Evolutionary conservation across 2,888 invertebrate genomes (phyloP).

Genomic region (Spialia ferax): DNA sequence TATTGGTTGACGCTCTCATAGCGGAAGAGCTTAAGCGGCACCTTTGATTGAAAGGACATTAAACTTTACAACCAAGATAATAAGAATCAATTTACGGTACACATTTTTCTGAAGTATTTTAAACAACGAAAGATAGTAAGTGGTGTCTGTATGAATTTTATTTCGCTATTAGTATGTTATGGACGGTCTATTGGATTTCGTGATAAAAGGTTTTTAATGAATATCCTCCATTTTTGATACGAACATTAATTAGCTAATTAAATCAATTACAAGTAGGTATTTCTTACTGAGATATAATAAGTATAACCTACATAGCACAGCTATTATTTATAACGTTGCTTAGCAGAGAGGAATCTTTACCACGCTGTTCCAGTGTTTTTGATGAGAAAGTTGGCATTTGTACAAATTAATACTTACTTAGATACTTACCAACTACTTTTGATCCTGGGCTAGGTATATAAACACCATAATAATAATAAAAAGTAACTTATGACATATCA

Average conservation of each 20-base stretch:
- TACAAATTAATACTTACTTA: too few species aligned
- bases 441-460: too few species aligned
- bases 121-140: slow-evolving; percentile 40
- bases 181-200: slow-evolving; percentile 25
- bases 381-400: too few species aligned
- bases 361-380: too few species aligned
- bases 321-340: too few species aligned
- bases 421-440: too few species aligned
- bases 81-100: slow-evolving; percentile 40
- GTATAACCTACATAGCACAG: too few species aligned
- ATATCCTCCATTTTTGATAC: slow-evolving; percentile 2
- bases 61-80: accelerated
- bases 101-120: slow-evolving; percentile 43
- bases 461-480: too few species aligned
- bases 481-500: too few species aligned
- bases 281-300: not conserved
- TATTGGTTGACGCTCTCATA: slow-evolving; percentile 67
- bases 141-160: slow-evolving; percentile 59
- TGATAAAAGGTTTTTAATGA: slow-evolving; percentile 49
- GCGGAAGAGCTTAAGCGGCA: slow-evolving; percentile 51
- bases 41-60: slow-evolving; percentile 19
- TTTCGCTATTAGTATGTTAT: slow-evolving; percentile 54
- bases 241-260: slow-evolving; percentile 1
- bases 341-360: too few species aligned
- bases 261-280: not conserved